Evolutionary conservation across 1,140 invertebrate species (phyloP), one percentile per base, ranked within the genome.

Genomic region (Branchinecta lindahli): DNA sequence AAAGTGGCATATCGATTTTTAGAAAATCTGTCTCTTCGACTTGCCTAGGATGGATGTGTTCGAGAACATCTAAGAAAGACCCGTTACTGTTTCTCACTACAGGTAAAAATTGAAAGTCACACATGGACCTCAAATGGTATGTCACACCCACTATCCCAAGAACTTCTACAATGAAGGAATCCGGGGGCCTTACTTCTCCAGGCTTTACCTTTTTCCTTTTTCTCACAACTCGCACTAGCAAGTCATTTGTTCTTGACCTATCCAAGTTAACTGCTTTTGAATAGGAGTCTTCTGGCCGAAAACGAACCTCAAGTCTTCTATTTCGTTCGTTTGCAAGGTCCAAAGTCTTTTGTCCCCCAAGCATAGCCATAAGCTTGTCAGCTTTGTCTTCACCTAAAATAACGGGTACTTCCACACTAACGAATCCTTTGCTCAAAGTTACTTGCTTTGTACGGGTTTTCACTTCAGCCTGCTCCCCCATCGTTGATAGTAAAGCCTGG

Each of bases 21-120:
- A 79, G 76, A 73, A 77, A 77, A 12, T 73, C 73, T 0, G 73
- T 46, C 46, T 75, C 69, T 8, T 74, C 73, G 10, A 78, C 67
- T 20, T 73, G 46, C 70, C 74, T 46, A 74, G 75, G 67, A 5
- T 33, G 33, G 33, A 33, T 33, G 33, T 33, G 1, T 1, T 33
- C 33, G 33, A 33, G 33, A 74, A 72, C 69, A 70, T 77, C 71
- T 46, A 77, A 72, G 15, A 88, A 81, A 75, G 82, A 86, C 71
- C 84, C 80, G 61, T 80, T 8, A 18, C 21, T 73, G 73, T 78
- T 73, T 73, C 77, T 75, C 66, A 79, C 76, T 73, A 92, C 82
- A 33, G 94, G 91, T 66, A 96, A 78, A 79, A 88, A 96, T 80
- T 96, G 93, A 79, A 92, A 96, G 79, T 97, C 94, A 79, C 85